These are phyloP conservation scores for Cladopsammia gracilis DNA, from an alignment of 64 coral and sea anemone genomes.

Conservation along the genomic window DNA sequence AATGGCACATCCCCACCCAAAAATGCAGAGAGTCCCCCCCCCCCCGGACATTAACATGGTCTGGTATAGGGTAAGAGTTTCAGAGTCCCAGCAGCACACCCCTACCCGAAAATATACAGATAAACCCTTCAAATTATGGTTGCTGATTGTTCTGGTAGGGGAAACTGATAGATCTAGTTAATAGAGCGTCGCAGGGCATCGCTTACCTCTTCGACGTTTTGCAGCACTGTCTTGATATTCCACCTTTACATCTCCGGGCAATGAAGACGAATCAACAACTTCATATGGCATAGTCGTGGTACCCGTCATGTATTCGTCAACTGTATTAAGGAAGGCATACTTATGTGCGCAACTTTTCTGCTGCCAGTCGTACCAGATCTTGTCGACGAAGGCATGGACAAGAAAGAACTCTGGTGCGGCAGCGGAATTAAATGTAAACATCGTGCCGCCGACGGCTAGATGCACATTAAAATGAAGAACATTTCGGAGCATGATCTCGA, in stretches of 20 bases:
- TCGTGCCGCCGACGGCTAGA: conserved; percentile 23
- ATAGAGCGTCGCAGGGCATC: neutral
- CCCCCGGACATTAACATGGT: no score
- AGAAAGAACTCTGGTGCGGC: conserved; percentile 64
- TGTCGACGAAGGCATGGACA: conserved; percentile 69
- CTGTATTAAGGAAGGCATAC: neutral
- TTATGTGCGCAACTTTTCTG: neutral
- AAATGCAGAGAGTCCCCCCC: no score
- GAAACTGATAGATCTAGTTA: no score
- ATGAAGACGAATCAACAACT: neutral
- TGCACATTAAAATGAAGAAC: conserved; percentile 27
- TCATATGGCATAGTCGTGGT: neutral
- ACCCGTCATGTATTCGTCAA: neutral
- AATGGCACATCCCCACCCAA: no score
- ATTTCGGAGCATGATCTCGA: conserved; percentile 60
- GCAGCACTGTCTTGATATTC: conserved; percentile 15
- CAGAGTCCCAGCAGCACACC: no score
- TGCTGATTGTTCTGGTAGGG: no score
- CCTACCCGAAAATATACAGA: no score
- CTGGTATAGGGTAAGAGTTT: no score
- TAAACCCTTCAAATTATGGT: no score
- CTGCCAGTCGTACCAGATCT: conserved; percentile 71
- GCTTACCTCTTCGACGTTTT: neutral
- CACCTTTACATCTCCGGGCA: conserved; percentile 17
- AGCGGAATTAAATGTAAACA: conserved; percentile 56